Evolutionary conservation across 2,113 vertebrate genomes (phyloP), one percentile per base, ranked within the genome.

Genomic region (Etia nguti): DNA sequence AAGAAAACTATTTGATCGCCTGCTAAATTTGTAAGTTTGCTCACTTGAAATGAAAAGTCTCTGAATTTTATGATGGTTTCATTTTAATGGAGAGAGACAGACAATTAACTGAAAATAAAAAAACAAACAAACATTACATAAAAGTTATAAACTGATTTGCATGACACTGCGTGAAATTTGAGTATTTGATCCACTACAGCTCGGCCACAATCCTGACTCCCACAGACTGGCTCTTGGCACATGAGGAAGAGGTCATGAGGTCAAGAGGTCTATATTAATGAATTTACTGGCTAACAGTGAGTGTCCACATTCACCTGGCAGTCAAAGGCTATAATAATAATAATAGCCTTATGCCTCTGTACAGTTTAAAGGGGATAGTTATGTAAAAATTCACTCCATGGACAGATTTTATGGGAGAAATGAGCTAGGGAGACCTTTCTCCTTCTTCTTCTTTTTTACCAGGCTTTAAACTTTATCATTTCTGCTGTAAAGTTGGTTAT

Each of bases 1-100:
- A 3, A 36, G 4, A 65, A 65, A 36, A 0, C 36, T 0, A 65
- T 65, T 36, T 65, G 18, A 36, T 65, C n/a, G 18, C 0, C 4
- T 0, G 59, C 2, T 62, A 62, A 12, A 36, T 62, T 62, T 62
- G 59, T 62, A 20, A 18, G 31, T 36, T 62, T 62, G 10, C 26
- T 31, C 57, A 18, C 59, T 62, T 65, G 60, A 65, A 65, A 65
- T 36, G 60, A n/a, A 65, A 65, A 65, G 60, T 12, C 31, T 36
- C 0, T 36, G 18, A 62, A 36, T 62, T 36, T n/a, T 62, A n/a
- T 62, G 31, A 62, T 36, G 4, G 18, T 65, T 65, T 65, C 31
- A 65, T 56, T 11, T 56, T 24, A 56, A 56, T 24, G 22, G 54
- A 56, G 54, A 56, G 22, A 56, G 18, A 65, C 34, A 34, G 34